These are phyloP conservation scores for Netelia virgata DNA, from an alignment of 2,888 invertebrate species.

Conservation along the genomic window DNA sequence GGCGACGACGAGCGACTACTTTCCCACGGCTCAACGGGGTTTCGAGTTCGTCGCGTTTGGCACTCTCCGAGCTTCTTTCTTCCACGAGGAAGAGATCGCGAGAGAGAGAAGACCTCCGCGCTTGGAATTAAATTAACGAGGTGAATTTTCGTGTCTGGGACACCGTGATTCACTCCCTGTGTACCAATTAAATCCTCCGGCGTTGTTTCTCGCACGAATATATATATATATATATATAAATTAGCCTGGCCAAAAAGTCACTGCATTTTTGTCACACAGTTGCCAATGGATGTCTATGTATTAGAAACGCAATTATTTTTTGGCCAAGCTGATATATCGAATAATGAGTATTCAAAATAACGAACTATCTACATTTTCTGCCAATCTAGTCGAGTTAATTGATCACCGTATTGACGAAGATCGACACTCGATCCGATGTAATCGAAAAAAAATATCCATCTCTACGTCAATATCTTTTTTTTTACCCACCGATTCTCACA, in stretches of 20 bases:
- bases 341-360: too few species aligned
- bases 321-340: too few species aligned
- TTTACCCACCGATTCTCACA: background rate
- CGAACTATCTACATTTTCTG: too few species aligned
- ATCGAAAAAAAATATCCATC: too few species aligned
- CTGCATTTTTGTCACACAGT: too few species aligned
- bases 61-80: slow-evolving; percentile 31
- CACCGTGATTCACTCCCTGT: slow-evolving; percentile 23
- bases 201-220: background rate
- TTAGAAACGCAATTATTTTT: too few species aligned
- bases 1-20: slow-evolving; percentile 26
- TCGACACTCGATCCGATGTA: too few species aligned
- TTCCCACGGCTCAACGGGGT: slow-evolving; percentile 57
- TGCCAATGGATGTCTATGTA: too few species aligned
- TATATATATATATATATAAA: too few species aligned
- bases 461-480: background rate
- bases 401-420: too few species aligned
- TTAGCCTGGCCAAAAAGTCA: too few species aligned
- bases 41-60: slow-evolving; percentile 53
- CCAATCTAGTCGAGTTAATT: too few species aligned
- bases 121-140: slow-evolving; percentile 54
- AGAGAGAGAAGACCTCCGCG: slow-evolving; percentile 4
- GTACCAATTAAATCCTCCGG: slow-evolving; percentile 10
- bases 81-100: background rate
- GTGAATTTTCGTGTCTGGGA: slow-evolving; percentile 51